These are phyloP conservation scores for Anguilla japonica DNA, from an alignment of 2,113 vertebrate genomes.

Conservation along the genomic window DNA sequence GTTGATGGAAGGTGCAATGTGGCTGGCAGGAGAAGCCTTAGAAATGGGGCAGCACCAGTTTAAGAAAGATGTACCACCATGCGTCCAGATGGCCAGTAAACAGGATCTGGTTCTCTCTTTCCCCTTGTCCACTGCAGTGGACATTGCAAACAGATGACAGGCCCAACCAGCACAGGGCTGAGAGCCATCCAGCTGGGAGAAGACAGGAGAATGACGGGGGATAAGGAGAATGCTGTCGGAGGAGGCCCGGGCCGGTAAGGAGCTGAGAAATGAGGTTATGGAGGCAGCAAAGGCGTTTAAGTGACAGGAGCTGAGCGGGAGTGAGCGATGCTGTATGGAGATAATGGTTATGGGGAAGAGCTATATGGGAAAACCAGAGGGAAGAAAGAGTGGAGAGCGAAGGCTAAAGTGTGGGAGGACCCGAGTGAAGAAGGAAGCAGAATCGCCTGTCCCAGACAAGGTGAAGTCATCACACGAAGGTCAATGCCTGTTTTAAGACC, in stretches of 20 bases:
- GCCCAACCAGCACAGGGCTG: no score
- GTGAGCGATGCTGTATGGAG: constrained; percentile 37
- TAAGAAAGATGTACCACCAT: background rate
- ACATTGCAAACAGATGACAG: no score
- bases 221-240: constrained; percentile 21
- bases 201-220: constrained; percentile 6
- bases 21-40: background rate
- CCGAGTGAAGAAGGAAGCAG: background rate
- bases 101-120: background rate
- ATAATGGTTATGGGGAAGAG: constrained; percentile 37
- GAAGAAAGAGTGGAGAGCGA: background rate
- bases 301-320: constrained; percentile 37
- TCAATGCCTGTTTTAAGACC: background rate
- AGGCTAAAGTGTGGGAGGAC: background rate
- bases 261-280: constrained; percentile 10
- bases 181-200: background rate
- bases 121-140: no score
- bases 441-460: background rate
- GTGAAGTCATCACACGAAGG: background rate
- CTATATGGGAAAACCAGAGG: constrained; percentile 19
- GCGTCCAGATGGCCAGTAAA: background rate
- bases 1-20: background rate
- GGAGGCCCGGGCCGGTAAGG: background rate
- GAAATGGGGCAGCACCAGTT: background rate
- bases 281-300: constrained; percentile 39